Base-by-base conservation (phyloP, 2,888 invertebrate species). In the Liodrosophila aerea region DNA sequence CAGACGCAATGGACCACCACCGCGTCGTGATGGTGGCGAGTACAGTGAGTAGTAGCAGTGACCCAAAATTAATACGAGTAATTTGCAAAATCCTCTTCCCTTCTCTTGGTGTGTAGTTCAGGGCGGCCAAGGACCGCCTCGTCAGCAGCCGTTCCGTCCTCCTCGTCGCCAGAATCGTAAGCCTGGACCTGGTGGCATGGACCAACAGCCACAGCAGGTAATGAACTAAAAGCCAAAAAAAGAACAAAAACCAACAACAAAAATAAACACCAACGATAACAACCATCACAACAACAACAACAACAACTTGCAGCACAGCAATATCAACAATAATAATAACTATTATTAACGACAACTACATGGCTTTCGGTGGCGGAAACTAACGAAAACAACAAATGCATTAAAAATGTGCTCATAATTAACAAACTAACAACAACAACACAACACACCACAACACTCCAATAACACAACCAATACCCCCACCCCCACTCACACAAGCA, bases 1-100 rank as follows among this genome's bases (percentile, higher is more conserved):
- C 93, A 94, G 94, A 84, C 93, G 94, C 75, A 94, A 95, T 89
- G 85, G 86, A 47, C 86, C 85, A 59, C 86, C 85, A 27, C 87
- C 88, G 58, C 86, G 87, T 61, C 85, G 87, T 63, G 86, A 85
- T 61, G 82, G 87, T 45, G 73, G 82, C 62, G 89, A 89, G 59
- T 88, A 88, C 68, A 83, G 81, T 80, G 57, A 83, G 85, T 73
- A n/a, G 2, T 0, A 3, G 11, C 13, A 4, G n/a, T n/a, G n/a
- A n/a, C n/a, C n/a, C n/a, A n/a, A n/a, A n/a, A n/a, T n/a, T n/a
- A n/a, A n/a, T n/a, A n/a, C n/a, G n/a, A n/a, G n/a, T n/a, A n/a
- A n/a, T n/a, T n/a, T n/a, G n/a, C n/a, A n/a, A 22, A 22, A 4
- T 22, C 22, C 22, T 4, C 5, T 22, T 22, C 22, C 22, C 3